Percentiles rank a stretch among this genome's conserved stretches.
Evolutionary conservation across 2,888 invertebrate genomes (phyloP).

Genomic region (Omphaloscelis lunosa): DNA sequence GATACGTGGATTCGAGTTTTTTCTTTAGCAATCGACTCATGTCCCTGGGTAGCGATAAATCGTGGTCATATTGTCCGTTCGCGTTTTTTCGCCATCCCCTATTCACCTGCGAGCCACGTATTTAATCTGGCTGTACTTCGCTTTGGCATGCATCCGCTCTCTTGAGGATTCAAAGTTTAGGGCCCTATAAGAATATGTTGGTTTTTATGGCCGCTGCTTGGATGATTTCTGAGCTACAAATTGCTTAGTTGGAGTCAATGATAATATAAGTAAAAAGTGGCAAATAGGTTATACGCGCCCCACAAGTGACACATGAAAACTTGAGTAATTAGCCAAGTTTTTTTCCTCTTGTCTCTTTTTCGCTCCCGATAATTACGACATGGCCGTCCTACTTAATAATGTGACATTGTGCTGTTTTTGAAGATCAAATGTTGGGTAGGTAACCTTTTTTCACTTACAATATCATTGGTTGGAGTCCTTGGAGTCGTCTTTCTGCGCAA

Average conservation of each 20-base stretch:
- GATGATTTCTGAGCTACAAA: constrained; percentile 28
- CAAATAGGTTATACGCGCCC: no score
- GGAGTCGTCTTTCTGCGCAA: constrained; percentile 1
- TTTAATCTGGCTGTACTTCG: constrained; percentile 87
- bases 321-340: no score
- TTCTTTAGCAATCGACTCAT: constrained; percentile 63
- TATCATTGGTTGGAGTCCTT: not conserved
- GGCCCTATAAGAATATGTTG: constrained; percentile 56
- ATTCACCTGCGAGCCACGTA: constrained; percentile 88
- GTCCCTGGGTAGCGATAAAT: constrained; percentile 77
- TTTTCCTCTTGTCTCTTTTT: no score
- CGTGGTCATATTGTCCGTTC: constrained; percentile 72
- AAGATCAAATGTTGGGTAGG: no score
- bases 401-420: no score
- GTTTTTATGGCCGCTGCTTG: constrained; percentile 42
- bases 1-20: constrained; percentile 50
- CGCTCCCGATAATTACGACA: no score
- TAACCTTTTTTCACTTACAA: no score
- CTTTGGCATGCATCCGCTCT: constrained; percentile 73
- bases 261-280: no score
- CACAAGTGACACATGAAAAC: no score
- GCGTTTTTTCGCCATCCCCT: constrained; percentile 72
- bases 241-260: constrained; percentile 15
- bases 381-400: no score
- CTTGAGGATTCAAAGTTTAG: constrained; percentile 60